Evolutionary conservation across 2,888 invertebrate genomes (phyloP), one percentile per base, ranked within the genome.

Genomic region (Ditula angustiorana): DNA sequence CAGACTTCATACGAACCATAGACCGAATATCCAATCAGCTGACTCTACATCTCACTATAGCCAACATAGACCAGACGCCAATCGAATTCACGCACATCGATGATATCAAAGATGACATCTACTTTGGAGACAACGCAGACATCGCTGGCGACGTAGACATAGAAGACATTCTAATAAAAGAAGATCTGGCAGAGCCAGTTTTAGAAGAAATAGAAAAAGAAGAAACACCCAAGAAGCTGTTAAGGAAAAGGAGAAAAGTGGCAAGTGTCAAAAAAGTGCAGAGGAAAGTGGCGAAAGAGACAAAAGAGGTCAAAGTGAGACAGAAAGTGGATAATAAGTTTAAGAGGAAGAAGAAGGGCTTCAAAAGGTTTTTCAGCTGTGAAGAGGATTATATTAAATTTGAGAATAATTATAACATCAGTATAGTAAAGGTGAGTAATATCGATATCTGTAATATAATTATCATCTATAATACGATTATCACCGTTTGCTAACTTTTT

Each of bases 361-460:
- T 64, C 26, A 64, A 64, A 4, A 46, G 59, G 37, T 64, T 64
- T 19, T 64, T 64, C 21, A 64, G 64, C 11, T 64, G 64, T 5
- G 64, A 64, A 53, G 64, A 64, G 16, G 64, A 64, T 37, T 64
- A 64, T 53, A 5, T 59, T 1, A 64, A 64, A 28, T 64, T 64
- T 53, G 64, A 64, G 28, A 53, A 53, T 37, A 53, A 64, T 26
- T 64, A 64, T 46, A 64, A 64, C 7, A 64, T 64, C 11, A 64
- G 46, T 30, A 64, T 64, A 26, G 28, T 58, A 7, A 64, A 64
- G 59, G 64, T 63, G 13, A 58, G 57, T 11, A 1, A 11, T 19
- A 33, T 11, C 4, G 10, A 33, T 5, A 26, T 26, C 26, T 13
- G 5, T 33, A 16, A 5, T 11, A 10, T 4, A 10, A 13, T 24